Evolutionary conservation across 1,140 invertebrate genomes (phyloP).

Genomic region (Trichonephila clavipes): DNA sequence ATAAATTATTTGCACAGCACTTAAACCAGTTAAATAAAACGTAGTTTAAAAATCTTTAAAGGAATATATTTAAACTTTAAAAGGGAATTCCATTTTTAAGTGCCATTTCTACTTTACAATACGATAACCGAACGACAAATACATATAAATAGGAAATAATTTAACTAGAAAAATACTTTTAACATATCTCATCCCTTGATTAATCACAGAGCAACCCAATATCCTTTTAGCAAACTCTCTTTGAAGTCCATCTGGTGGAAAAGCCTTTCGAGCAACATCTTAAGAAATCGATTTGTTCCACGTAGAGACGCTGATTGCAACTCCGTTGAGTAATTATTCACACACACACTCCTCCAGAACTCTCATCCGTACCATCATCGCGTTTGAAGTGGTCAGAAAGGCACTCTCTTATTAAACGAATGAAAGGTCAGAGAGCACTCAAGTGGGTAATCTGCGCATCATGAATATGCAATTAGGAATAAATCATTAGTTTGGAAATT

Average conservation of each 20-base stretch:
- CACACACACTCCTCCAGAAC: not conserved
- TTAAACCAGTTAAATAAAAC: no score
- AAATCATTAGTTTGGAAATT: conserved; percentile 9
- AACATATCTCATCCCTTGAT: not conserved
- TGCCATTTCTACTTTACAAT: no score
- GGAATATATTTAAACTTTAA: no score
- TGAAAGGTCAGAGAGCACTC: not conserved
- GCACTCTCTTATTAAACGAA: conserved; percentile 11
- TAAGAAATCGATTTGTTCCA: conserved; percentile 2
- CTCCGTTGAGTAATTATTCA: not conserved
- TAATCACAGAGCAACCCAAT: not conserved
- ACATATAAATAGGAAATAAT: not conserved
- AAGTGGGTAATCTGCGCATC: not conserved
- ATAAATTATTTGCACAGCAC: no score
- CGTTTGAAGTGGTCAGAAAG: conserved; percentile 12
- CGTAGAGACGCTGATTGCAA: not conserved
- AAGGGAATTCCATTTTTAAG: no score
- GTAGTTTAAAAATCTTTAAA: no score
- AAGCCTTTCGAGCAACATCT: not conserved
- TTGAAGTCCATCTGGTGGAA: not conserved
- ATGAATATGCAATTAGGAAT: conserved; percentile 25
- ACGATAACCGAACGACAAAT: no score
- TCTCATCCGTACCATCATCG: not conserved
- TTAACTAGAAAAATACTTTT: no score
- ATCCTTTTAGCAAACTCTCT: not conserved